These are phyloP conservation scores for Gryon sp. DNA, from an alignment of 1,140 invertebrate genomes.

Conservation along the genomic window DNA sequence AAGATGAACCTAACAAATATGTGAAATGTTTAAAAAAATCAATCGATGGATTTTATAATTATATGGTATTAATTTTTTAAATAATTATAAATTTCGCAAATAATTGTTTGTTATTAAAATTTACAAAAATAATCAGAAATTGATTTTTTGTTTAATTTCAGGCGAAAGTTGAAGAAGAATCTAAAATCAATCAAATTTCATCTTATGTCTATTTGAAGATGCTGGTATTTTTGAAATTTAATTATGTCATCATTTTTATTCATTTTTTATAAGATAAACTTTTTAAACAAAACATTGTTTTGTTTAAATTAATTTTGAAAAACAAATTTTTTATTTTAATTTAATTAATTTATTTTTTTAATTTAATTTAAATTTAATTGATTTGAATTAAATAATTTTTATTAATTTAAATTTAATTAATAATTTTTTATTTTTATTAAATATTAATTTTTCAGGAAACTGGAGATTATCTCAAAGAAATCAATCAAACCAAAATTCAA, in stretches of 20 bases:
- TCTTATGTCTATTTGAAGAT: constrained; percentile 14
- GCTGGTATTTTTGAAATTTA: too few species aligned
- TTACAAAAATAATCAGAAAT: neutral
- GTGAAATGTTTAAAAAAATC: constrained; percentile 16
- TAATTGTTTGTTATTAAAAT: too few species aligned
- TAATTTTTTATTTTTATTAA: too few species aligned
- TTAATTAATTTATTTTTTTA: too few species aligned
- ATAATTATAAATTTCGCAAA: neutral
- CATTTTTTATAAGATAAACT: too few species aligned
- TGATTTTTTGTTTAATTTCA: neutral
- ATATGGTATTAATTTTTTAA: constrained; percentile 18
- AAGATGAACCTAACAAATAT: constrained; percentile 4
- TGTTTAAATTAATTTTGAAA: constrained; percentile 6
- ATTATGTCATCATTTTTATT: too few species aligned
- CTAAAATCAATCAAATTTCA: constrained; percentile 5
- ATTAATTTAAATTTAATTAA: too few species aligned
- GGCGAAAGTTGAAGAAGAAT: constrained; percentile 8
- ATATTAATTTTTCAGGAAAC: constrained; percentile 7
- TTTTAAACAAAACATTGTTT: too few species aligned
- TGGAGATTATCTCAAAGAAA: neutral
- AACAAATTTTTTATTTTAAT: too few species aligned
- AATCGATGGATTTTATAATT: neutral
- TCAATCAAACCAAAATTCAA: neutral
- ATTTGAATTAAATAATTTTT: too few species aligned
- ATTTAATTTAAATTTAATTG: too few species aligned